Conservation (phyloP, 2,797 vertebrate genomes). For the Corythornis leucogaster region DNA sequence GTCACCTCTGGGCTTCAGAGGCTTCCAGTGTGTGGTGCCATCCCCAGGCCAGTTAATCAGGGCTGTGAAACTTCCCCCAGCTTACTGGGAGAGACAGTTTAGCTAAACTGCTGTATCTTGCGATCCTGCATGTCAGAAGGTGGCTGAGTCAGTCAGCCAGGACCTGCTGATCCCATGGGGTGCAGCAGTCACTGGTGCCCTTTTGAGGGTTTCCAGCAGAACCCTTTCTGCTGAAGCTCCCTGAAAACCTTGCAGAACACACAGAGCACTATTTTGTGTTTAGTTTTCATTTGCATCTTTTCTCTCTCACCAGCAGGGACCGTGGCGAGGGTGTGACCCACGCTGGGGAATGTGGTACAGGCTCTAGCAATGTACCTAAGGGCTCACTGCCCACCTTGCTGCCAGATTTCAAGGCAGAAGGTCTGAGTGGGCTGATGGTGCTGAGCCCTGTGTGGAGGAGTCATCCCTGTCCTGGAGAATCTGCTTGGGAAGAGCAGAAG, state of each 20-base stretch:
- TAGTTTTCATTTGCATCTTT: neutral
- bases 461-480: neutral
- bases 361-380: accelerated
- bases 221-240: neutral
- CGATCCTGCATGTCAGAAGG: accelerated
- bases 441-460: neutral
- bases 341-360: neutral
- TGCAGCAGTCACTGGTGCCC: neutral
- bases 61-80: neutral
- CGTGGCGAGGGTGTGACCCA: neutral
- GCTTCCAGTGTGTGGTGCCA: accelerated
- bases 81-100: neutral
- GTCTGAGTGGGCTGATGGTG: neutral
- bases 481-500: neutral
- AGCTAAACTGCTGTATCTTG: neutral
- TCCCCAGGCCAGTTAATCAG: neutral
- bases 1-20: accelerated
- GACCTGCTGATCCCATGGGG: accelerated
- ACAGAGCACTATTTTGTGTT: neutral
- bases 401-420: neutral
- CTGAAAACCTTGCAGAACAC: neutral
- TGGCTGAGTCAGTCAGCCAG: neutral
- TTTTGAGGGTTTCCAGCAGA: neutral
- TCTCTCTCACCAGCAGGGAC: neutral
- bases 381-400: accelerated